Base-by-base conservation (phyloP, 2,113 vertebrate genomes). In the Oncorhynchus tshawytscha region DNA sequence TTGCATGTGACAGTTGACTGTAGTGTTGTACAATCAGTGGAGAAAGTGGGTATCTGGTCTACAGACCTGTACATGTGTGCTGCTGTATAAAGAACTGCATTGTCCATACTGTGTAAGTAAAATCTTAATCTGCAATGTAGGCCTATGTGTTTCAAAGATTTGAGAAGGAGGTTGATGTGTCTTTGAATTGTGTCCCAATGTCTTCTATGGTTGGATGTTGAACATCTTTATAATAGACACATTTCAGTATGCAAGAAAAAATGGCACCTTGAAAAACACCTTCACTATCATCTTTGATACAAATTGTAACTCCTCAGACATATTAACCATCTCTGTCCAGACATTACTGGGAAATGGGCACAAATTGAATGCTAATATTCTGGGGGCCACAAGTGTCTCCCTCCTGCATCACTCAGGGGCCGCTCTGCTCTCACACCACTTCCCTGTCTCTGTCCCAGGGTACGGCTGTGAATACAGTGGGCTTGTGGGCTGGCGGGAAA, bases 351-450 rank as follows among this genome's bases (percentile, higher is more conserved):
- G 78, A 91, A 91, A 87, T 86, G 80, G 88, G 88, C 87, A 91
- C 90, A 91, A 91, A 89, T 90, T 88, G 91, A 92, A 90, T 91
- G 89, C 84, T 88, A 91, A 92, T 91, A 71, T 80, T 16, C 59
- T 62, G 39, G 24, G 64, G 84, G 82, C 84, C 81, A 87, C 90
- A 89, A 91, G 90, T 90, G 88, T 75, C 81, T 60, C 84, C 85
- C 89, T 84, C 78, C 73, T 22, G 82, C 77, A 74, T 76, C 66
- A 74, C 81, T 83, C 72, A 31, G 85, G 81, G 90, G 91, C 92
- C 92, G 90, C 88, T 78, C 70, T 79, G 92, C 92, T 93, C 91
- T 90, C 92, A 93, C 91, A 91, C 81, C 82, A 79, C 86, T 88
- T 88, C 87, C 82, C 86, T 76, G 71, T 78, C 81, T 91, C 78